Base-by-base conservation (phyloP, 2,888 invertebrate species). In the Ennomos fuscantarius region DNA sequence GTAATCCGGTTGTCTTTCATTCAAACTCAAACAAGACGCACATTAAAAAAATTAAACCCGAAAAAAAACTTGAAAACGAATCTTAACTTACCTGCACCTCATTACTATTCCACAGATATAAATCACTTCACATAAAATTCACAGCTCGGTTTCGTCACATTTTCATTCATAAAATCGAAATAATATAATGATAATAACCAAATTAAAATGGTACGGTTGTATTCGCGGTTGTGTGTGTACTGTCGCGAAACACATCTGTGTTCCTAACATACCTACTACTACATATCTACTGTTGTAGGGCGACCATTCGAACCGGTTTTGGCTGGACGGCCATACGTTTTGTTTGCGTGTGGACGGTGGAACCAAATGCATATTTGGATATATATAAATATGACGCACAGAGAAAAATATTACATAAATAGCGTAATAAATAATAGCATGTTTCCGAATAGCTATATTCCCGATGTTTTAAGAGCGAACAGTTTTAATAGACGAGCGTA, bases 221-320 rank as follows among this genome's bases (percentile, higher is more conserved):
- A 1, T 31, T 12, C 46, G 37, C 47, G 39, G 41, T 33, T 31
- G 47, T 8, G 31, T 2, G n/a, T 31, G 35, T 37, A 54, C 54
- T 54, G 47, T 48, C 42, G 35, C 42, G 42, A 47, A 47, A 47
- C 46, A 5, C 12, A 34, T 12, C 32, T 12, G 54, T 47, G 47
- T 54, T 35, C 54, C 42, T 47, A 41, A 36, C 45, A 47, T 31
- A 46, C 41, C 8, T 24, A 44, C 9, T n/a, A n/a, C n/a, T n/a
- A n/a, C n/a, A n/a, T n/a, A n/a, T n/a, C 24, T 24, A 24, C 24
- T 24, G 5, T 24, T 5, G 46, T 47, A 43, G 47, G 36, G 54
- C 36, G 15, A 42, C 42, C 9, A 54, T 8, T 6, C 8, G 24
- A 11, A 10, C 39, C 15, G 12, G 3, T 11, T 3, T 53, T 12